A percentile compares a stretch with the other conserved stretches of the same genome.
Evolutionary conservation across 2,797 vertebrate species (phyloP).

Genomic region (Coluber constrictor): DNA sequence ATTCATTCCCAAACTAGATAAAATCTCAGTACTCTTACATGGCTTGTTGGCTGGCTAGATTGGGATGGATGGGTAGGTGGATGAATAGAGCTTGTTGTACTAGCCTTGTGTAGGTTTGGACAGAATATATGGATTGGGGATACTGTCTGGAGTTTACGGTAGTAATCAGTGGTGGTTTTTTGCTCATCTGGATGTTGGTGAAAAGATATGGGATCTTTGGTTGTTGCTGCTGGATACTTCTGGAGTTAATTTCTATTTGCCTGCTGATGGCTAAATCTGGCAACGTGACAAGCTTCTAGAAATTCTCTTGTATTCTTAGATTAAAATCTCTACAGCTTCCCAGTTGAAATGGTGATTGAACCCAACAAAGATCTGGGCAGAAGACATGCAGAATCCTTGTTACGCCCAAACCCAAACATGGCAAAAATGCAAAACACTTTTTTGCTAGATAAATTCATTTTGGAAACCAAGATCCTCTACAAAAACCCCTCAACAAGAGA

Average conservation of each 20-base stretch:
- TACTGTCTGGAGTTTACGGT: neutral
- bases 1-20: neutral
- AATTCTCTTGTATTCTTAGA: neutral
- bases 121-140: neutral
- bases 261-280: neutral
- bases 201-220: neutral
- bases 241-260: neutral
- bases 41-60: neutral
- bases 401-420: neutral
- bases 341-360: neutral
- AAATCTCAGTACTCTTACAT: neutral
- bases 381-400: neutral
- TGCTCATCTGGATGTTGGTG: neutral
- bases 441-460: neutral
- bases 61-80: neutral
- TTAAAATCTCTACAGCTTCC: neutral
- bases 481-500: neutral
- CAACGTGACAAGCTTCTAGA: neutral
- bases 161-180: neutral
- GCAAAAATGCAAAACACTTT: neutral
- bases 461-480: neutral
- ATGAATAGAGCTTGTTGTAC: neutral
- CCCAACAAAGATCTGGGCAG: neutral
- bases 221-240: neutral
- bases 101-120: neutral